A percentile compares a stretch with the other conserved stretches of the same genome.
phyloP scores from a whole-genome alignment of 2,888 invertebrate species.

The Poecilobothrus nobilitatus region DNA sequence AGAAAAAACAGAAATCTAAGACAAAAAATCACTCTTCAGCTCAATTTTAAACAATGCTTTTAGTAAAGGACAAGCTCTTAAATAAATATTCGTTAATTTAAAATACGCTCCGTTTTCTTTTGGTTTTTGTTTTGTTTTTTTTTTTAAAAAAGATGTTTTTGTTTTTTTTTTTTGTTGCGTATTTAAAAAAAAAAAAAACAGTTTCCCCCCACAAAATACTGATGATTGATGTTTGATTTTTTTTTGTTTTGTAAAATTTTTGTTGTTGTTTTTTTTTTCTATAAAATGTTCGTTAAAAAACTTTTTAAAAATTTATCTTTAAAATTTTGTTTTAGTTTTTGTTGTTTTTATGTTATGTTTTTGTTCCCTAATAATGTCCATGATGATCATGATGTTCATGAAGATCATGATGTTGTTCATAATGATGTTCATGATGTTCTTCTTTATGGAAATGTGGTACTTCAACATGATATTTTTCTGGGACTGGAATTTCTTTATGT shows the following conservation, averaged over 20 bases:
- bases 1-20: neutral
- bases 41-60: slow-evolving; percentile 2
- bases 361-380: slow-evolving; percentile 19
- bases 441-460: slow-evolving; percentile 42
- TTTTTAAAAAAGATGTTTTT: slow-evolving; percentile 7
- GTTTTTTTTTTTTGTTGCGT: neutral
- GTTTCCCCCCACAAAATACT: neutral
- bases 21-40: neutral
- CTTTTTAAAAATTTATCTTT: slow-evolving; percentile 8
- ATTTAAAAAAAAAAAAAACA: no score
- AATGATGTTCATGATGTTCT: slow-evolving; percentile 47
- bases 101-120: slow-evolving; percentile 22
- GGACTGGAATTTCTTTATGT: slow-evolving; percentile 66
- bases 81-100: slow-evolving; percentile 34
- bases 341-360: slow-evolving; percentile 7
- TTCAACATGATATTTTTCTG: slow-evolving; percentile 56
- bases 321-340: slow-evolving; percentile 2
- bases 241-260: slow-evolving; percentile 21
- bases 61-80: slow-evolving; percentile 34
- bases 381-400: slow-evolving; percentile 35
- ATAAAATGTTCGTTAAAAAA: neutral
- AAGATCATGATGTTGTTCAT: slow-evolving; percentile 33
- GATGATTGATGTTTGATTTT: neutral
- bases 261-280: slow-evolving; percentile 20
- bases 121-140: slow-evolving; percentile 18